Conservation (phyloP, 2,113 vertebrate genomes). For the Lepidothrix coronata region DNA sequence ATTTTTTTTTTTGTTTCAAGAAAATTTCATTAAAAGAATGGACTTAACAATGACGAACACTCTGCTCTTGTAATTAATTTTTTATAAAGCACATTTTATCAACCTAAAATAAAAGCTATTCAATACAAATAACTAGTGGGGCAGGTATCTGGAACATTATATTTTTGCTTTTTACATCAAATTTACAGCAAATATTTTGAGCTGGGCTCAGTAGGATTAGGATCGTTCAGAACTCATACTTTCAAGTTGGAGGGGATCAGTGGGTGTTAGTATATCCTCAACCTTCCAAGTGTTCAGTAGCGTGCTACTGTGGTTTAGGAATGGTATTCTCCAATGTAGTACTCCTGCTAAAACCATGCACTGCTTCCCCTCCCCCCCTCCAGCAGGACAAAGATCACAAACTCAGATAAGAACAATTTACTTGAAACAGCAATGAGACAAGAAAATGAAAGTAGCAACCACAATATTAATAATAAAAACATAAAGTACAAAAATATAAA, state of each 20-base stretch:
- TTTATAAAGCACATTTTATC: background rate
- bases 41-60: background rate
- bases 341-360: background rate
- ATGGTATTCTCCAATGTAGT: background rate
- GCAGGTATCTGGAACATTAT: background rate
- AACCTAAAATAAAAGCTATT: background rate
- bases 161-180: background rate
- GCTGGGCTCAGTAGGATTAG: background rate
- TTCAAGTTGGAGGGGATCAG: background rate
- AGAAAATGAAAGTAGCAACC: background rate
- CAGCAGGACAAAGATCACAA: background rate
- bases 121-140: background rate
- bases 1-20: background rate
- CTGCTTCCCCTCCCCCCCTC: background rate
- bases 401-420: background rate
- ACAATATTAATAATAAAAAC: background rate
- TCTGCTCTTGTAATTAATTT: background rate
- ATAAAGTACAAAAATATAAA: background rate
- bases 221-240: background rate
- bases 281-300: background rate
- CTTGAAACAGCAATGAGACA: background rate
- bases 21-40: background rate
- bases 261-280: rapidly evolving
- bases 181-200: background rate
- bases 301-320: background rate